Conservation (phyloP, 2,797 vertebrate species). For the Xenops minutus region DNA sequence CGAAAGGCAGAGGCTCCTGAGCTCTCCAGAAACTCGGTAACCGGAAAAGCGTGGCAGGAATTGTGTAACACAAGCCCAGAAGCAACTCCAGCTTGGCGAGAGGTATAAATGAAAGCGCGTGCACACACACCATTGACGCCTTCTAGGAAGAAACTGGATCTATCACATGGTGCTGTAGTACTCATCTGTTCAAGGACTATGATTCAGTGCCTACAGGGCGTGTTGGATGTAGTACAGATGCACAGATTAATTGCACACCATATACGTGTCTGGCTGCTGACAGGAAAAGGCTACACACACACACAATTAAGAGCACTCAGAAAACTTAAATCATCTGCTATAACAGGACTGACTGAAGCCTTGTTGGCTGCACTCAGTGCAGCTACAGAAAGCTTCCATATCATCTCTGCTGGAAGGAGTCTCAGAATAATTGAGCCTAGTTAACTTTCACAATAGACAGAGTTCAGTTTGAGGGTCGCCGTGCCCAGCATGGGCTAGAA, state of each 20-base stretch:
- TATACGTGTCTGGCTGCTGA: neutral
- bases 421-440: neutral
- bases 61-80: neutral
- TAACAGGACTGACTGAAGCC: neutral
- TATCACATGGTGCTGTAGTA: neutral
- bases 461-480: neutral
- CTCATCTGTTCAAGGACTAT: neutral
- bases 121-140: rapidly evolving
- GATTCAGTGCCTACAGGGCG: neutral
- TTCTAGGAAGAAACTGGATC: neutral
- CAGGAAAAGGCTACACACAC: neutral
- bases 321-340: neutral
- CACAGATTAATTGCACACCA: neutral
- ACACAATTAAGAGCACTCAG: neutral
- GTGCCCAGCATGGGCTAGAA: neutral
- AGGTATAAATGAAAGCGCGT: rapidly evolving
- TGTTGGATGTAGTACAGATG: neutral
- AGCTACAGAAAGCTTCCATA: neutral
- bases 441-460: neutral
- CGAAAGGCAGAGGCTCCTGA: neutral
- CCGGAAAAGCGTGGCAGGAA: rapidly evolving
- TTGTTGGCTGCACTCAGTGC: neutral
- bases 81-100: neutral
- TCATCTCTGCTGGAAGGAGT: neutral
- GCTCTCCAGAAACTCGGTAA: neutral